Percentiles rank a stretch among this genome's conserved stretches.
phyloP scores from a whole-genome alignment of 2,113 vertebrate species.

The Benitochromis conjunctus region DNA sequence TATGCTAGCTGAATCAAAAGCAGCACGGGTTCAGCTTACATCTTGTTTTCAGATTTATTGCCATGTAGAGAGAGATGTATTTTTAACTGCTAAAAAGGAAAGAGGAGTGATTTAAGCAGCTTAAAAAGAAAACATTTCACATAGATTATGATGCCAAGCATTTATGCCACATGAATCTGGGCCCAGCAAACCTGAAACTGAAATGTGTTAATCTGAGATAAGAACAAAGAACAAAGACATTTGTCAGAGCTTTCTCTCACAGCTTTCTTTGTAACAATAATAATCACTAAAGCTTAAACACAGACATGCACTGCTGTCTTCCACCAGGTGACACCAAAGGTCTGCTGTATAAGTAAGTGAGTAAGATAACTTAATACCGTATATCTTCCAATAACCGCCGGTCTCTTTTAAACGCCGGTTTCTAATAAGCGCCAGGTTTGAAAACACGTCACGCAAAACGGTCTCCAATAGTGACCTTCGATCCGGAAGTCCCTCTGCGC shows the following conservation, averaged over 20 bases:
- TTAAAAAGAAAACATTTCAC: background rate
- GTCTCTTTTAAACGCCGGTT: too few relatives aligned
- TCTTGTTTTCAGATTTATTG: background rate
- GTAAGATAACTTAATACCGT: background rate
- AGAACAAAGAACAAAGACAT: background rate
- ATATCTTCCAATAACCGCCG: too few relatives aligned
- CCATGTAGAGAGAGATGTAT: background rate
- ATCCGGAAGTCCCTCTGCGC: too few relatives aligned
- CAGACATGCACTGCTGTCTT: background rate
- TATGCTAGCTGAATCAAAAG: background rate
- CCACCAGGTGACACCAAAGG: background rate
- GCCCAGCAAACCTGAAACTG: background rate
- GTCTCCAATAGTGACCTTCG: too few relatives aligned
- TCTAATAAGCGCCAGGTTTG: too few relatives aligned
- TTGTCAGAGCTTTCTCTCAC: rapidly evolving
- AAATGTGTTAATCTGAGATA: background rate
- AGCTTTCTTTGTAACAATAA: background rate
- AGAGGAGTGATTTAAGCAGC: background rate
- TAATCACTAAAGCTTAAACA: background rate
- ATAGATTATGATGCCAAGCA: background rate
- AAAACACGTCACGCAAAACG: too few relatives aligned
- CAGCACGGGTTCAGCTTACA: background rate
- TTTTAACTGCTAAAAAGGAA: background rate
- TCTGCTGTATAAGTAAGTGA: background rate
- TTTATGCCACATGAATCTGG: background rate